These are phyloP conservation scores for Anoplius nigerrimus DNA, from an alignment of 2,888 invertebrate genomes.

Conservation along the genomic window DNA sequence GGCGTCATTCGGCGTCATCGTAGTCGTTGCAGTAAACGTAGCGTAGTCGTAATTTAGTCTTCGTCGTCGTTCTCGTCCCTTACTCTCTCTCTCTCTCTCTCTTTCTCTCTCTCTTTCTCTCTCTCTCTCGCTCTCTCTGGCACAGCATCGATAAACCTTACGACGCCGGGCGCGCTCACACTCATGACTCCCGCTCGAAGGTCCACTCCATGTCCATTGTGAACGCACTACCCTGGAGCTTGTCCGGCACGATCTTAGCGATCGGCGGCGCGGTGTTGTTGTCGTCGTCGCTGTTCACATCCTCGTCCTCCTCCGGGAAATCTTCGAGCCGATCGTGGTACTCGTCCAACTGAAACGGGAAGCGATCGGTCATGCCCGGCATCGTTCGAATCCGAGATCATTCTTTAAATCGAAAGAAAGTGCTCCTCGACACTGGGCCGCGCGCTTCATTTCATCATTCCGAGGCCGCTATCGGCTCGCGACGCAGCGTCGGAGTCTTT, in stretches of 20 bases:
- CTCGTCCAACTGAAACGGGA: slow-evolving; percentile 73
- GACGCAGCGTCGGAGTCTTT: no score
- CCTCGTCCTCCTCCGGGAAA: slow-evolving; percentile 76
- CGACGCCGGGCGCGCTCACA: background rate
- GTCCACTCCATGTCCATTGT: slow-evolving; percentile 77
- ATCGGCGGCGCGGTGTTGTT: slow-evolving; percentile 67
- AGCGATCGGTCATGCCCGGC: no score
- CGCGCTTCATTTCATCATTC: no score
- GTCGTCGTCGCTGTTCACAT: slow-evolving; percentile 73
- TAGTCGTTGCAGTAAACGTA: background rate
- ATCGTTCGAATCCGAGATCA: no score
- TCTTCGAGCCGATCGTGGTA: slow-evolving; percentile 76
- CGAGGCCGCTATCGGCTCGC: no score
- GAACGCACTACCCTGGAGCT: slow-evolving; percentile 75
- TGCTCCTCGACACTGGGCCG: no score
- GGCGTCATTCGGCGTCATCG: background rate
- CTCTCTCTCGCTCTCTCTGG: background rate
- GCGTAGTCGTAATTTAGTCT: slow-evolving; percentile 1
- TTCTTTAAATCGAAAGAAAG: no score
- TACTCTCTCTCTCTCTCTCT: background rate
- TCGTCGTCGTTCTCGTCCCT: background rate
- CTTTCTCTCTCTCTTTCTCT: background rate
- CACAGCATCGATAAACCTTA: background rate
- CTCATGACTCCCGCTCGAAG: slow-evolving; percentile 69
- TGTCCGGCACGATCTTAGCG: slow-evolving; percentile 71